Percentiles rank a stretch among this genome's conserved stretches.
Evolutionary conservation across 1,140 invertebrate species (phyloP).

Genomic region (Thaumatotibia leucotreta): DNA sequence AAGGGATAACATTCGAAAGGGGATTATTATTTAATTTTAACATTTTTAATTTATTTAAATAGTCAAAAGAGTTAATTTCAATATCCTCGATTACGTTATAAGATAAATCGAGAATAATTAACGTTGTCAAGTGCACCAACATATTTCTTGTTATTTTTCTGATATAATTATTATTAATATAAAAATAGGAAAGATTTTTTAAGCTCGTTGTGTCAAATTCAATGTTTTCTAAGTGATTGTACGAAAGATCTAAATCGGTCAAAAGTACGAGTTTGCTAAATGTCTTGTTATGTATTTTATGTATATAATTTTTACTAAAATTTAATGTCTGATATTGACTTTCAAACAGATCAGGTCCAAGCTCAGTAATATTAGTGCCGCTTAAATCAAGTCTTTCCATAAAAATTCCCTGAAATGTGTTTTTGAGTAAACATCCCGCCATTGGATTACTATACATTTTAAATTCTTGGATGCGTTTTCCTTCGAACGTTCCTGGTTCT

Average conservation of each 20-base stretch:
- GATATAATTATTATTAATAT: neutral
- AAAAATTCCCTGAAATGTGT: constrained; percentile 5
- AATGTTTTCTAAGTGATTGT: neutral
- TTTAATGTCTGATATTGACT: neutral
- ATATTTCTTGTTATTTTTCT: neutral
- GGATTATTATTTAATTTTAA: neutral
- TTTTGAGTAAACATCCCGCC: neutral
- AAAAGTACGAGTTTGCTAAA: neutral
- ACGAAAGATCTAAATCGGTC: neutral
- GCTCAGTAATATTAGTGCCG: neutral
- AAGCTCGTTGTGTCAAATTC: neutral
- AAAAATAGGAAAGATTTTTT: neutral
- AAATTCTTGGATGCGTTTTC: neutral
- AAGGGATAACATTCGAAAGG: neutral
- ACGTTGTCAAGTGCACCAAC: neutral
- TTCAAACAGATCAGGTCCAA: neutral
- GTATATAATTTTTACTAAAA: neutral
- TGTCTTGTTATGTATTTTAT: neutral
- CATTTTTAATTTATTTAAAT: neutral
- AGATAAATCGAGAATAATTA: neutral
- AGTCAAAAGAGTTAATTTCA: neutral
- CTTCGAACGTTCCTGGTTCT: neutral
- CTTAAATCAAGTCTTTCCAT: neutral
- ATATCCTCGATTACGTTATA: neutral
- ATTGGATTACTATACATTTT: neutral